Conservation (phyloP, 2,888 invertebrate genomes). For the Scaptomyza caliginosa region DNA sequence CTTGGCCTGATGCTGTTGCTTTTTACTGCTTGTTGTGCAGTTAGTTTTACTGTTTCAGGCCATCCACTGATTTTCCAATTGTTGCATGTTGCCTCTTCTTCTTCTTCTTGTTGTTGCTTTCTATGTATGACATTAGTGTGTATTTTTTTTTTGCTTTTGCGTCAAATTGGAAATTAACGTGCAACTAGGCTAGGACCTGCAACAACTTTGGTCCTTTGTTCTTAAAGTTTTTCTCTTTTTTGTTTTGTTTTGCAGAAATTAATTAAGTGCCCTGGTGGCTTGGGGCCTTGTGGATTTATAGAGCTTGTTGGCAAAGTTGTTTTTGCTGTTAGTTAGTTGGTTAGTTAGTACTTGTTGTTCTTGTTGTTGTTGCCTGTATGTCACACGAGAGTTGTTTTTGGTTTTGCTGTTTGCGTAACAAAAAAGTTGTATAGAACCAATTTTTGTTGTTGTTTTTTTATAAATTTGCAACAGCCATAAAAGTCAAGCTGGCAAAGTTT, state of each 20-base stretch:
- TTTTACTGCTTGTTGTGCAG: constrained; percentile 64
- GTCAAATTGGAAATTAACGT: constrained; percentile 75
- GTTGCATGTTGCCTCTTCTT: constrained; percentile 8
- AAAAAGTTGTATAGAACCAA: constrained; percentile 41
- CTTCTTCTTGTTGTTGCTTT: constrained; percentile 34
- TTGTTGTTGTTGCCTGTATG: constrained; percentile 40
- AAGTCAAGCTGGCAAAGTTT: constrained; percentile 64
- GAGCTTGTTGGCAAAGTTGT: constrained; percentile 66
- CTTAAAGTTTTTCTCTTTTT: constrained; percentile 62
- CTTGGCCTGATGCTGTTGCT: constrained; percentile 17
- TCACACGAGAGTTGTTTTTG: constrained; percentile 48
- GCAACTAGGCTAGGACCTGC: constrained; percentile 68
- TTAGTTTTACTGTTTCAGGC: constrained; percentile 71
- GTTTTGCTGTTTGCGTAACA: constrained; percentile 22
- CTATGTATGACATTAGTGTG: constrained; percentile 71
- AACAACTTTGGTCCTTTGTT: constrained; percentile 68
- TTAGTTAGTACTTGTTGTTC: constrained; percentile 21
- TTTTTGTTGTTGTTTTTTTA: constrained; percentile 29
- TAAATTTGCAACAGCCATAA: constrained; percentile 60
- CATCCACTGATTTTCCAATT: constrained; percentile 55
- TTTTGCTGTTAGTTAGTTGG: constrained; percentile 27
- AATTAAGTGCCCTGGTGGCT: constrained; percentile 69
- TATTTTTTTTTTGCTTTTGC: constrained; percentile 51
- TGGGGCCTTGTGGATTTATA: constrained; percentile 59
- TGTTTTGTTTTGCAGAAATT: constrained; percentile 59